Evolutionary conservation across 53 echinoderm and acorn worm species (phyloP).

Genomic region (Echinometra lucunter): DNA sequence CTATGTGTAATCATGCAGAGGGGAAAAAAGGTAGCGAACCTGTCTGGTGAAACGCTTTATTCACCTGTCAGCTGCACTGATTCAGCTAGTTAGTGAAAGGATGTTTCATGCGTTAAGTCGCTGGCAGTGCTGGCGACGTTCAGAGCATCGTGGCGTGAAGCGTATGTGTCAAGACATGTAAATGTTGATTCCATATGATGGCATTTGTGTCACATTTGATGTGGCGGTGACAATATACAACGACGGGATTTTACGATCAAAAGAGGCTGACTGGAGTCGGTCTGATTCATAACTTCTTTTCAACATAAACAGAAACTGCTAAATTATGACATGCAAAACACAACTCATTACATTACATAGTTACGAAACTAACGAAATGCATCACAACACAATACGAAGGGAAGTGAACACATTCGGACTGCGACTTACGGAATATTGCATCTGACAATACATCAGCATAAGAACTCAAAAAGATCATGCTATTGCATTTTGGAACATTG

Average conservation of each 20-base stretch:
- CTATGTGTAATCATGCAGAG: conserved; percentile 44
- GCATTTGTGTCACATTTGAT: neutral
- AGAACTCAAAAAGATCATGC: no score
- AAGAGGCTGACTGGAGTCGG: neutral
- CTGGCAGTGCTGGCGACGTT: neutral
- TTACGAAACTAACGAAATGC: neutral
- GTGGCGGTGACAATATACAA: neutral
- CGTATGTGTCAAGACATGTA: conserved; percentile 16
- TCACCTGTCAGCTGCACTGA: conserved; percentile 63
- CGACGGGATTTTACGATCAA: neutral
- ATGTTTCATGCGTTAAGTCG: conserved; percentile 2
- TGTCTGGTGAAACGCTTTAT: conserved; percentile 4
- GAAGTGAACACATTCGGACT: neutral
- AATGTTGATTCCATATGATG: conserved; percentile 35
- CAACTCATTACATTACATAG: neutral
- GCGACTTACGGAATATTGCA: neutral
- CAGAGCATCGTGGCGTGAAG: conserved; percentile 1
- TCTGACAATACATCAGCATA: no score
- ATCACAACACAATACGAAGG: neutral
- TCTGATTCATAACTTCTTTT: neutral
- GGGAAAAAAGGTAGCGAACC: neutral
- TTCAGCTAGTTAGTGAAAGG: conserved; percentile 6
- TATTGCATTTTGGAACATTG: no score
- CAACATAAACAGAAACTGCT: neutral
- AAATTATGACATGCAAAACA: neutral